Evolutionary conservation across 2,888 invertebrate species (phyloP).

Genomic region (Coecobrya sp.): DNA sequence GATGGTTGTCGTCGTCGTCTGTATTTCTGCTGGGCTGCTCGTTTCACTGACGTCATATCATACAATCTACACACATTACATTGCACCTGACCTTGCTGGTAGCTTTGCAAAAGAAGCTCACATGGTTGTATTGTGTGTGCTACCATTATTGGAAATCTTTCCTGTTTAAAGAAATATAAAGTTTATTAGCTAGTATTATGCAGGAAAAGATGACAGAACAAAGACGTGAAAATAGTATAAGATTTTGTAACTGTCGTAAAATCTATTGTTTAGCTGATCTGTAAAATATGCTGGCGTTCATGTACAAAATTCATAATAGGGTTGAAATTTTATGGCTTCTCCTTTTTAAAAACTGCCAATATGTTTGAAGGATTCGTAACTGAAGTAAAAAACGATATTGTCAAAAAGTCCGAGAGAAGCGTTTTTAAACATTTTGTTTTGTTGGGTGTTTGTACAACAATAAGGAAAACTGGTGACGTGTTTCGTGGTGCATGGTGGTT

Average conservation of each 20-base stretch:
- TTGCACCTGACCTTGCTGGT: conserved; percentile 69
- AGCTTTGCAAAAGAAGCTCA: neutral
- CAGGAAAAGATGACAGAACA: neutral
- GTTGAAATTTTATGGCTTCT: neutral
- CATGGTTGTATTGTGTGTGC: neutral
- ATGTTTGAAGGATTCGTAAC: too few relatives aligned
- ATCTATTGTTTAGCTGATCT: too few relatives aligned
- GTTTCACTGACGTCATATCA: conserved; percentile 63
- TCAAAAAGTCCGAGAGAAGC: neutral
- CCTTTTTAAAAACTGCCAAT: neutral
- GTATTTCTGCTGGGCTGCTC: neutral
- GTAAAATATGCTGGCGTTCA: too few relatives aligned
- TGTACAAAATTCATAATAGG: too few relatives aligned
- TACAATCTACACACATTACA: conserved; percentile 44
- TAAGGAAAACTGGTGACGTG: neutral
- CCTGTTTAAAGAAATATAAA: neutral
- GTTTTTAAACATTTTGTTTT: too few relatives aligned
- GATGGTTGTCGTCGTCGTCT: neutral
- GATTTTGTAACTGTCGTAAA: too few relatives aligned
- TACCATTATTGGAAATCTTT: conserved; percentile 17
- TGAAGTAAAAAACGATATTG: too few relatives aligned
- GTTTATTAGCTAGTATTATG: neutral
- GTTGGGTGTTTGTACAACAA: neutral
- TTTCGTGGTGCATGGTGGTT: neutral
- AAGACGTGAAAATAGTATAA: too few relatives aligned